Evolutionary conservation across 1,140 invertebrate genomes (phyloP).

Genomic region (Pseudobourletiella spinata): DNA sequence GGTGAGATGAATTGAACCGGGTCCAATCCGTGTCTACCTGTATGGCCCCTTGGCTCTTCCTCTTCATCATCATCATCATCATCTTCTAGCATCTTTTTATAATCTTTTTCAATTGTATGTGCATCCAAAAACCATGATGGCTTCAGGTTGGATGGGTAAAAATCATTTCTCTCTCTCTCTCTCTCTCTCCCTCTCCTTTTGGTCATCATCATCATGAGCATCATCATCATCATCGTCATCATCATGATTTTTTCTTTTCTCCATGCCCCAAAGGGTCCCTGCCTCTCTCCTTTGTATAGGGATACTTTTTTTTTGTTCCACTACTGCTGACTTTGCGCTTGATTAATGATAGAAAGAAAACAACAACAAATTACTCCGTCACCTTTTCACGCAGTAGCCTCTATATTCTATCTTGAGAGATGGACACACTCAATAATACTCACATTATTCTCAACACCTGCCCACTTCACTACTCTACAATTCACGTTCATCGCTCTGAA

Average conservation of each 20-base stretch:
- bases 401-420: conserved; percentile 16
- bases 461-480: conserved; percentile 6
- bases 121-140: conserved; percentile 8
- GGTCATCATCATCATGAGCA: conserved; percentile 30
- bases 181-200: conserved; percentile 30
- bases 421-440: conserved; percentile 32
- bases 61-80: neutral
- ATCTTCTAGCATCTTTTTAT: neutral
- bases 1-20: conserved; percentile 20
- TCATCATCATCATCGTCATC: neutral
- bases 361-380: conserved; percentile 36
- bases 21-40: conserved; percentile 11
- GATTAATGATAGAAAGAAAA: conserved; percentile 37
- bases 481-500: neutral
- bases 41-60: neutral
- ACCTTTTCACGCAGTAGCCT: conserved; percentile 33
- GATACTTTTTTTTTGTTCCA: conserved; percentile 18
- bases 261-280: conserved; percentile 25
- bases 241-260: conserved; percentile 21
- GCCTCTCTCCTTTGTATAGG: conserved; percentile 19
- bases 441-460: conserved; percentile 34
- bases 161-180: conserved; percentile 21
- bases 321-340: conserved; percentile 34
- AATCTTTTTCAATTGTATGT: neutral
- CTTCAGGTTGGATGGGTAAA: conserved; percentile 11